phyloP scores from a whole-genome alignment of 23 tunicate species.

The Halocynthia roretzi region DNA sequence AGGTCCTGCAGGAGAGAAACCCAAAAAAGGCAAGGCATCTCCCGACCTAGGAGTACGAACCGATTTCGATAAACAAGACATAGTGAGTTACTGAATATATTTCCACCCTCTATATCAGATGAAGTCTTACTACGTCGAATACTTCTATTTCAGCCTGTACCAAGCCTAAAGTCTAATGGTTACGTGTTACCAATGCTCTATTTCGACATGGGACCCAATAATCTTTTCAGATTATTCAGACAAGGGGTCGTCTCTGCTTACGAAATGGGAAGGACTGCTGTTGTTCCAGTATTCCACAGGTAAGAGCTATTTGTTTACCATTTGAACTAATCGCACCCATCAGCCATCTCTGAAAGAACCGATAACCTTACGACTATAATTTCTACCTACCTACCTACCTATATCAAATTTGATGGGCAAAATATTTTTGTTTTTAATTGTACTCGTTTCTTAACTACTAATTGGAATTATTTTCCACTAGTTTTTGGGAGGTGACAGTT shows the following conservation, averaged over 20 bases:
- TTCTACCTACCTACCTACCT: too few species aligned
- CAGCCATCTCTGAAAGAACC: too few species aligned
- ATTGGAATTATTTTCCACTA: too few species aligned
- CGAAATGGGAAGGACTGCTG: slow-evolving; percentile 91
- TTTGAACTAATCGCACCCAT: background rate
- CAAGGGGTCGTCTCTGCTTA: slow-evolving; percentile 97
- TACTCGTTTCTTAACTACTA: too few species aligned
- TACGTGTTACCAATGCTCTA: slow-evolving; percentile 96
- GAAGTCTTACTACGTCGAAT: background rate
- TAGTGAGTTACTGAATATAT: slow-evolving; percentile 38
- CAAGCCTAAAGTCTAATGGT: slow-evolving; percentile 64
- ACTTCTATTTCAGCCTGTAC: slow-evolving; percentile 45
- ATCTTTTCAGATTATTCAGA: slow-evolving; percentile 84
- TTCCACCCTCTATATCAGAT: background rate
- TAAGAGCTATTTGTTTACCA: too few species aligned
- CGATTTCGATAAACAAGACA: slow-evolving; percentile 53
- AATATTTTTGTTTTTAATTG: too few species aligned
- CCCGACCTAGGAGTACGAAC: slow-evolving; percentile 85
- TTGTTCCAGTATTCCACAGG: slow-evolving; percentile 99
- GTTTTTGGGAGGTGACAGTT: too few species aligned
- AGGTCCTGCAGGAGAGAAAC: background rate
- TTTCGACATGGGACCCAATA: slow-evolving; percentile 99
- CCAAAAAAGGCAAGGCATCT: slow-evolving; percentile 29
- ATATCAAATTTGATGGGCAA: too few species aligned
- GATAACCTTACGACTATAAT: too few species aligned